phyloP scores from a whole-genome alignment of 2,797 vertebrate species.

The Molossus alvarezi region DNA sequence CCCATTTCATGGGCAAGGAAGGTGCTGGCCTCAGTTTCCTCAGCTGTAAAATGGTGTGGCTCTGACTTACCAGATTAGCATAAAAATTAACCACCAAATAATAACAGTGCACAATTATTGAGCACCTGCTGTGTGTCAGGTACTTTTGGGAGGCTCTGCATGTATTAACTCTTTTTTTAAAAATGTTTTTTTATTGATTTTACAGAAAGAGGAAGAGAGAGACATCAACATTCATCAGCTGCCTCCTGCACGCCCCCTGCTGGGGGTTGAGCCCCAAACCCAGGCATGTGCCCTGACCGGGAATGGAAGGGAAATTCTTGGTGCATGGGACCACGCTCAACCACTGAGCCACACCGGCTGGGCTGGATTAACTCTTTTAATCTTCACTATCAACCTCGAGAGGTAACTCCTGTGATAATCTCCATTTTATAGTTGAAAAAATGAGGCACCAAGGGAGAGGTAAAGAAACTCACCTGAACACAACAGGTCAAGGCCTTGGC shows the following conservation, averaged over 20 bases:
- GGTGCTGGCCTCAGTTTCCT: neutral
- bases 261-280: too few species aligned
- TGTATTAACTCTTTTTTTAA: neutral
- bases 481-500: neutral
- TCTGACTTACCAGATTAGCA: neutral
- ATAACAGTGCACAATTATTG: neutral
- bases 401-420: neutral
- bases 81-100: neutral
- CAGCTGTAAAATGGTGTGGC: neutral
- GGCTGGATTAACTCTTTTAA: neutral
- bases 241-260: too few species aligned
- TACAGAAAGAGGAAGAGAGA: too few species aligned
- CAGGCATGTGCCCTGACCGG: too few species aligned
- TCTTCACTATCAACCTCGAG: neutral
- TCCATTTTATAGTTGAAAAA: neutral
- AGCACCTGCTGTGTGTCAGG: neutral
- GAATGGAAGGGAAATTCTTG: too few species aligned
- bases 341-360: too few species aligned
- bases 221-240: too few species aligned
- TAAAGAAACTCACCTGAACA: neutral
- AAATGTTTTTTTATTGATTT: too few species aligned
- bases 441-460: neutral
- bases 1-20: neutral
- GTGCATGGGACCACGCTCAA: too few species aligned
- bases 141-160: neutral